Percentiles rank a stretch among this genome's conserved stretches.
phyloP scores from a whole-genome alignment of 2,113 vertebrate genomes.

The crab-eating macaque (Macaca fascicularis) region T2T-MFA8v1.1 NC_088391.1:76633501-76634000 shows the following conservation, averaged over 20 bases:
- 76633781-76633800: not conserved
- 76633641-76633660: no score
- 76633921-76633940: not conserved
- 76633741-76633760: not conserved
- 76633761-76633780: not conserved
- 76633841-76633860: not conserved
- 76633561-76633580: accelerated
- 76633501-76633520: no score
- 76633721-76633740: not conserved
- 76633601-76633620: no score
- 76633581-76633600: no score
- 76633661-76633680: no score
- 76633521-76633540: no score
- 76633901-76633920: not conserved
- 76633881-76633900: not conserved
- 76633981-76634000: not conserved
- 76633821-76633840: not conserved
- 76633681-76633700: no score
- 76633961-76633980: not conserved
- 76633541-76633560: no score
- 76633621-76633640: no score
- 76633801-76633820: not conserved
- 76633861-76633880: no score
- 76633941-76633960: not conserved
- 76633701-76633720: no score